Evolutionary conservation across 2,797 vertebrate genomes (phyloP).

Genomic region (Ctenosaura bakeri): DNA sequence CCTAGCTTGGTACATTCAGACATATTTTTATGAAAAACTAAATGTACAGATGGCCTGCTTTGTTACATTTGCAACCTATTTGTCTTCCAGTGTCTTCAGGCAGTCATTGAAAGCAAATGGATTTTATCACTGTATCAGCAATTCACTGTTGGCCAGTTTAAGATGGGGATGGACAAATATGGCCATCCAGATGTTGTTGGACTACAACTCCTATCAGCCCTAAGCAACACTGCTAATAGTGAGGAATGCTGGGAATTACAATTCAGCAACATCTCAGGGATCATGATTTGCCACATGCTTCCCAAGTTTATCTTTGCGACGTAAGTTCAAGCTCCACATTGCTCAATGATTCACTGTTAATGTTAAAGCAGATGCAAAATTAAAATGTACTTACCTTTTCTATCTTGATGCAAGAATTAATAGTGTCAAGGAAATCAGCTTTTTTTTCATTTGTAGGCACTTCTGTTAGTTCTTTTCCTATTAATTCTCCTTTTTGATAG

Average conservation of each 20-base stretch:
- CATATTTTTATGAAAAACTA: background rate
- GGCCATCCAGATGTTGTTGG: no score
- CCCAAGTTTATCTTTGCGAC: no score
- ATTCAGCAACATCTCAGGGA: no score
- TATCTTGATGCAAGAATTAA: constrained; percentile 94
- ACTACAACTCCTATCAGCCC: no score
- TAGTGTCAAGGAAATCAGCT: constrained; percentile 94
- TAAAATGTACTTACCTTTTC: constrained; percentile 89
- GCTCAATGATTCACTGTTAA: background rate
- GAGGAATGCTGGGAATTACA: background rate
- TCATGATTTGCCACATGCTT: background rate
- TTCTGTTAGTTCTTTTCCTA: constrained; percentile 96
- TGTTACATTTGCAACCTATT: background rate
- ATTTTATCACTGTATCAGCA: background rate
- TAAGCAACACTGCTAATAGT: no score
- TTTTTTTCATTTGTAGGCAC: constrained; percentile 98
- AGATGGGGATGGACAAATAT: no score
- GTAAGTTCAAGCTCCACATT: background rate
- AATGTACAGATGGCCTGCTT: background rate
- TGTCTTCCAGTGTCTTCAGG: background rate
- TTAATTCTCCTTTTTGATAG: constrained; percentile 93
- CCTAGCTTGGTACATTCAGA: background rate
- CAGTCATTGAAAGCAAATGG: background rate
- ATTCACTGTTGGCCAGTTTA: no score
- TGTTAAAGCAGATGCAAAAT: constrained; percentile 3